Evolutionary conservation across 2,888 invertebrate species (phyloP).

Genomic region (Drosophila dives): DNA sequence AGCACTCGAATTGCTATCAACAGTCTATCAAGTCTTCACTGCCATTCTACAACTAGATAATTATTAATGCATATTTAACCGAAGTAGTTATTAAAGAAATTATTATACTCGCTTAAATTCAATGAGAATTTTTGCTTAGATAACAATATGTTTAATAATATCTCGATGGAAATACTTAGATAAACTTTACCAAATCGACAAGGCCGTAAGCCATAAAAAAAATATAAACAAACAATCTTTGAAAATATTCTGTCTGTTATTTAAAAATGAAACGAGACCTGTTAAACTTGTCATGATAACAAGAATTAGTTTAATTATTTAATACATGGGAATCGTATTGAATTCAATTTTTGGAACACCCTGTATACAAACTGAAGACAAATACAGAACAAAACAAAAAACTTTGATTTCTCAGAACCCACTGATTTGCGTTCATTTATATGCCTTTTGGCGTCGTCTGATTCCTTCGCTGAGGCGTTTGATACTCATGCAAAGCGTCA

Average conservation of each 20-base stretch:
- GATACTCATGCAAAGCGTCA: constrained; percentile 21
- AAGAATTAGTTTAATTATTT: background rate
- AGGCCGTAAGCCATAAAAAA: background rate
- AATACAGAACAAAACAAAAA: constrained; percentile 16
- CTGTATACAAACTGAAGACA: constrained; percentile 25
- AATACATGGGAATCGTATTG: background rate
- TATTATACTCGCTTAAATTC: constrained; percentile 30
- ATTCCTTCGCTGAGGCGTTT: constrained; percentile 26
- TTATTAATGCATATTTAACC: constrained; percentile 31
- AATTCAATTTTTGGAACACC: constrained; percentile 19
- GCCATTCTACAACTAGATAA: constrained; percentile 15
- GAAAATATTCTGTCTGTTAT: background rate
- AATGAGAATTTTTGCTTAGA: background rate
- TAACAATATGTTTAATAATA: background rate
- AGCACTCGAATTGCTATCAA: constrained; percentile 22
- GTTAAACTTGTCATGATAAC: background rate
- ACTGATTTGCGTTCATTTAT: constrained; percentile 46
- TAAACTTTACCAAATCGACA: background rate
- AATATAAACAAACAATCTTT: background rate
- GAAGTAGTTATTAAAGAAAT: constrained; percentile 14
- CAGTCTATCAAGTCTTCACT: constrained; percentile 34
- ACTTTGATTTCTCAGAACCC: constrained; percentile 23
- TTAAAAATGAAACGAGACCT: background rate
- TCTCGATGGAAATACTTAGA: background rate
- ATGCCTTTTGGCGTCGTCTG: constrained; percentile 55